phyloP scores from a whole-genome alignment of 2,888 invertebrate genomes.

The Aelia acuminata region DNA sequence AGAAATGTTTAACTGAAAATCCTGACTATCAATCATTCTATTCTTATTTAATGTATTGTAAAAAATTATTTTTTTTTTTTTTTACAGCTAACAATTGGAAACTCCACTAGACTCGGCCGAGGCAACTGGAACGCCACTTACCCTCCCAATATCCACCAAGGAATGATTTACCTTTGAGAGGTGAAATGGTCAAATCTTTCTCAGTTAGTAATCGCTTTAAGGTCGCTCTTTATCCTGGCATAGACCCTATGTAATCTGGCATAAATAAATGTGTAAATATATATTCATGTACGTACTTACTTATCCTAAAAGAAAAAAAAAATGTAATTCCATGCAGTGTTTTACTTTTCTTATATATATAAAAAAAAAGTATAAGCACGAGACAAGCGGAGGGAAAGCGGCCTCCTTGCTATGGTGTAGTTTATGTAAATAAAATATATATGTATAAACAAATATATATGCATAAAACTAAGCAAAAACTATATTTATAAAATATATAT shows the following conservation, averaged over 20 bases:
- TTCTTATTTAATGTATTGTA: too few relatives aligned
- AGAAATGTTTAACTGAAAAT: too few relatives aligned
- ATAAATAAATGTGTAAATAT: constrained; percentile 8
- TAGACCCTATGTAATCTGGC: neutral
- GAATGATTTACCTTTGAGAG: neutral
- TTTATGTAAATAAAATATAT: constrained; percentile 42
- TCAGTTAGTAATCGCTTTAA: constrained; percentile 20
- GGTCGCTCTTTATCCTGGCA: neutral
- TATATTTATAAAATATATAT: constrained; percentile 49
- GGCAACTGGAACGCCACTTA: constrained; percentile 28
- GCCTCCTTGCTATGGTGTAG: constrained; percentile 31
- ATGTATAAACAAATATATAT: neutral
- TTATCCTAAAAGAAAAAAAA: neutral
- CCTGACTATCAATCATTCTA: too few relatives aligned
- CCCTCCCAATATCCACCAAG: neutral
- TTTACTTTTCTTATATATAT: neutral
- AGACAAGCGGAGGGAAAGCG: constrained; percentile 9
- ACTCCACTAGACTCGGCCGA: constrained; percentile 74
- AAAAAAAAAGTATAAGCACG: neutral
- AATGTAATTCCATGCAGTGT: neutral
- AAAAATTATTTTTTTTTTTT: neutral
- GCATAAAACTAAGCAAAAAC: neutral
- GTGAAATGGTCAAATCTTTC: neutral
- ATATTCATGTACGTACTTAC: neutral
- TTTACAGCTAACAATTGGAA: constrained; percentile 88